These are phyloP conservation scores for Cheilinus undulatus DNA, from an alignment of 2,113 vertebrate genomes.

Conservation along the genomic window DNA sequence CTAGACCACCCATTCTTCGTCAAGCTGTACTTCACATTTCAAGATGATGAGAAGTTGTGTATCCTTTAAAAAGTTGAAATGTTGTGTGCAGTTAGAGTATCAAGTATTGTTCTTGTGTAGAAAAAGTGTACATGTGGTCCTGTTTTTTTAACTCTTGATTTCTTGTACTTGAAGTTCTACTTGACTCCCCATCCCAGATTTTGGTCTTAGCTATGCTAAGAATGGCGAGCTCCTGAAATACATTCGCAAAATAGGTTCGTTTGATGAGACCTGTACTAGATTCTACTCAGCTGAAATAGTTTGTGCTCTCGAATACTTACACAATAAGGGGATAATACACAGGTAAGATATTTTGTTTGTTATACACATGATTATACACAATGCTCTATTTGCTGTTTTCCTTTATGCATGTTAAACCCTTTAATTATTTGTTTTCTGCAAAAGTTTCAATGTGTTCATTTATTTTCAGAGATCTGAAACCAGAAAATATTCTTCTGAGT, in stretches of 20 bases:
- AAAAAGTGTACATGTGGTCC: too few species aligned
- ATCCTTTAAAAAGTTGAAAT: conserved; percentile 84
- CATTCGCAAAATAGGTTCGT: conserved; percentile 99
- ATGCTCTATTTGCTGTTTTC: neutral
- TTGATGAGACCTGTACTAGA: conserved; percentile 98
- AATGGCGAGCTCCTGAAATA: conserved; percentile 99
- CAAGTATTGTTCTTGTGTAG: neutral
- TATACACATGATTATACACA: neutral
- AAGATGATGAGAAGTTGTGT: conserved; percentile 99
- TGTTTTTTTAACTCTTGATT: neutral
- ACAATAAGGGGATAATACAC: conserved; percentile 98
- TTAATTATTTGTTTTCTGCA: neutral
- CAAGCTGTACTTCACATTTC: conserved; percentile 99
- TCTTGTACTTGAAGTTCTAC: conserved; percentile 33
- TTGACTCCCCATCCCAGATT: conserved; percentile 88
- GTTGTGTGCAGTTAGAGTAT: neutral
- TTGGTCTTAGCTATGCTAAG: conserved; percentile 99
- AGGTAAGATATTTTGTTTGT: conserved; percentile 83
- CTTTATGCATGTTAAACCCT: neutral
- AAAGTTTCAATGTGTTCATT: neutral
- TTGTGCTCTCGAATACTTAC: conserved; percentile 95
- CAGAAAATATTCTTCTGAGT: conserved; percentile 98
- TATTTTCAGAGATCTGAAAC: conserved; percentile 95
- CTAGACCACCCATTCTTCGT: conserved; percentile 99
- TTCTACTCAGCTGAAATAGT: conserved; percentile 99